Evolutionary conservation across 2,797 vertebrate genomes (phyloP).

Genomic region (Tenualosa thibaudeaui): DNA sequence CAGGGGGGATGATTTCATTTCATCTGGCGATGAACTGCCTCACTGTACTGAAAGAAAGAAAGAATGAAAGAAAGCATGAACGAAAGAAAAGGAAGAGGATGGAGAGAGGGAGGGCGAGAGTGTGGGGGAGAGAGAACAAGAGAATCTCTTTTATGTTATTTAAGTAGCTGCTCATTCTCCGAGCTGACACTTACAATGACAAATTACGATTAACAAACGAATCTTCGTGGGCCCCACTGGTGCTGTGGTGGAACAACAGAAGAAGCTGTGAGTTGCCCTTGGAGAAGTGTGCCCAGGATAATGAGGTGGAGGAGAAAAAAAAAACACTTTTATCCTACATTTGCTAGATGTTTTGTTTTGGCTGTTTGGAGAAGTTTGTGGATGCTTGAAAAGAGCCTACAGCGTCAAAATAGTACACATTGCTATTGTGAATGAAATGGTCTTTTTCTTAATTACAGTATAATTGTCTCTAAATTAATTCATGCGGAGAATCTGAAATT

Average conservation of each 20-base stretch:
- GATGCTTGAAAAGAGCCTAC: background rate
- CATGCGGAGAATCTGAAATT: background rate
- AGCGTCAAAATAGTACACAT: background rate
- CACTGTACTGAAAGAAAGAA: slow-evolving; percentile 34
- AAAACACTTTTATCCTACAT: background rate
- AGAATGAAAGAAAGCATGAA: background rate
- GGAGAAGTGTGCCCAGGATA: slow-evolving; percentile 40
- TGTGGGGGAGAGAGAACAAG: slow-evolving; percentile 30
- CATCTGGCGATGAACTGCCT: slow-evolving; percentile 50
- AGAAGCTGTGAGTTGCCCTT: slow-evolving; percentile 48
- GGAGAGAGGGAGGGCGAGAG: background rate
- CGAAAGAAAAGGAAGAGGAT: background rate
- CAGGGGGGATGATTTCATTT: slow-evolving; percentile 43
- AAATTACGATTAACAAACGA: slow-evolving; percentile 52
- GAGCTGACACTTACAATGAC: slow-evolving; percentile 54
- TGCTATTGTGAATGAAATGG: background rate
- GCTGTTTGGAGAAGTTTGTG: background rate
- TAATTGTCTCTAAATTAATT: background rate
- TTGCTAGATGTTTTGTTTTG: background rate
- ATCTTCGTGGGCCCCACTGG: slow-evolving; percentile 40
- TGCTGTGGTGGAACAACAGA: slow-evolving; percentile 46
- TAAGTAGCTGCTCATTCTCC: slow-evolving; percentile 50
- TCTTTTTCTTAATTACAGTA: background rate
- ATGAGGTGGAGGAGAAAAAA: slow-evolving; percentile 23
- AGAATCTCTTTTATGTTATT: slow-evolving; percentile 50